phyloP scores from a whole-genome alignment of 2,113 vertebrate species.

The Esox niger region DNA sequence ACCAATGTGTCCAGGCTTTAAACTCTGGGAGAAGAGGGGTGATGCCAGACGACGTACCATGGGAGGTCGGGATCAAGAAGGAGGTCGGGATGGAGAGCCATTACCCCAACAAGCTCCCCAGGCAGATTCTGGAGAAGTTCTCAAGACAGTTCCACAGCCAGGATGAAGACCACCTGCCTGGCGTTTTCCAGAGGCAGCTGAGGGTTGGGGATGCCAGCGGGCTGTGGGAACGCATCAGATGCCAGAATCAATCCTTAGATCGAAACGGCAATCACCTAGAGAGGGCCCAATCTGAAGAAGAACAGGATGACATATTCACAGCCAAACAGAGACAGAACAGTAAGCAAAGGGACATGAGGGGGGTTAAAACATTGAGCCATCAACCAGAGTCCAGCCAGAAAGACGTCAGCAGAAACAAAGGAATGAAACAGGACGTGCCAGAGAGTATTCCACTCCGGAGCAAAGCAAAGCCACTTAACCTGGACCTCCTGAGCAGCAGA shows the following conservation, averaged over 20 bases:
- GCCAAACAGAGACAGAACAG: constrained; percentile 69
- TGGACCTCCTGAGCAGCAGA: constrained; percentile 63
- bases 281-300: constrained; percentile 46
- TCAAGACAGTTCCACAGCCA: constrained; percentile 62
- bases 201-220: constrained; percentile 53
- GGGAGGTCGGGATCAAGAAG: constrained; percentile 41
- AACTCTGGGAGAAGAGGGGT: constrained; percentile 55
- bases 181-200: constrained; percentile 66
- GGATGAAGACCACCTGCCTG: constrained; percentile 66
- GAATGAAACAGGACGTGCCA: constrained; percentile 31
- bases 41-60: constrained; percentile 34
- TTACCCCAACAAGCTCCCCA: constrained; percentile 67
- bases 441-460: constrained; percentile 61
- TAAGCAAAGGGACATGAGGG: constrained; percentile 52
- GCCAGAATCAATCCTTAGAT: constrained; percentile 60
- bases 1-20: constrained; percentile 77
- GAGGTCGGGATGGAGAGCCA: constrained; percentile 44
- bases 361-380: constrained; percentile 53
- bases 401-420: constrained; percentile 46
- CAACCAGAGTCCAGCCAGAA: constrained; percentile 42
- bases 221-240: constrained; percentile 54
- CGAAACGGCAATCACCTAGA: constrained; percentile 51
- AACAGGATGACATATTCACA: constrained; percentile 51
- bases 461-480: constrained; percentile 72
- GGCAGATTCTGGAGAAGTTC: constrained; percentile 73